Evolutionary conservation across 2,888 invertebrate genomes (phyloP), one percentile per base, ranked within the genome.

Genomic region (Heliconius hortense): DNA sequence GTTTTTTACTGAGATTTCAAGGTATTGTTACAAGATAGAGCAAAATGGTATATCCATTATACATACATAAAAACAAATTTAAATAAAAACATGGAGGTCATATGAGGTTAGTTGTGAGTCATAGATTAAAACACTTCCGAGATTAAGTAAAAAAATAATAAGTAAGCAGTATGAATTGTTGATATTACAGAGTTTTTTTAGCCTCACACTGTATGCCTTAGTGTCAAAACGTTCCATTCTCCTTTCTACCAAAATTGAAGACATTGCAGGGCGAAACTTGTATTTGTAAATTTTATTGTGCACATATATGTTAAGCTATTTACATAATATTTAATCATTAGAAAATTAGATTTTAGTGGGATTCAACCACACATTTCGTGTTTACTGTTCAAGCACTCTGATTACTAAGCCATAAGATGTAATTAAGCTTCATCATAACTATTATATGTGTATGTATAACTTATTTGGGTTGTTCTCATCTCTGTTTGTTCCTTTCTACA

Each of bases 51-150:
- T 21, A n/a, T 48, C 7, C 56, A n/a, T n/a, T 56, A 56, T n/a
- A 56, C 56, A 56, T 56, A 4, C 56, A 53, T 56, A 56, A 56
- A 56, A 69, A 69, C 68, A 69, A 31, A 35, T 56, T 69, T 69
- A 35, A 69, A 56, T 35, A 69, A 69, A 69, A 69, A 56, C 69
- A 35, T 56, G 8, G 56, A 69, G 69, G 69, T 69, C 69, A 69
- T 15, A 56, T 56, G 69, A 35, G 28, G 31, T 56, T 69, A 56
- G 56, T 31, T 56, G 31, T 69, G 31, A 69, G 31, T 69, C 69
- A 69, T 8, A 35, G 56, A n/a, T 56, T 31, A 35, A 69, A 69
- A 69, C 35, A 69, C 48, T 31, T 69, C 24, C 0, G 15, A 35
- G 8, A 35, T 8, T 69, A 31, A 56, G 7, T 31, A 56, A 69